Evolutionary conservation across 1,140 invertebrate genomes (phyloP), one percentile per base, ranked within the genome.

Genomic region (Forficula auricularia): DNA sequence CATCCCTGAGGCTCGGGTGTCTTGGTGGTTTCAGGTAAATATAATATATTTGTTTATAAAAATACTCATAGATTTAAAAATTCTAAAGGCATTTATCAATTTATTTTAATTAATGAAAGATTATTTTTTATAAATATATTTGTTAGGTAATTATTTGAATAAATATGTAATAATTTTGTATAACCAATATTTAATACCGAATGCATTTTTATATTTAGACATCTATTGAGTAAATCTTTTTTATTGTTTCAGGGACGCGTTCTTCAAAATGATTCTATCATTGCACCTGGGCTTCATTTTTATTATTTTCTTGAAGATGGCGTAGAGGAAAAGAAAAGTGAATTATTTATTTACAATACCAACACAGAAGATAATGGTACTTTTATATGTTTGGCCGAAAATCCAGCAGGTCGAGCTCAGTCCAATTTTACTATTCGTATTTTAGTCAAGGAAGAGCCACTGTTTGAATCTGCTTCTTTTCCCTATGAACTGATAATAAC

Each of bases 381-480:
- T 3, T 88, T 82, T 53, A 70, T 75, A 0, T 89, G 84, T 54
- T 61, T 77, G 1, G 84, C 83, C 0, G 79, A 83, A 51, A 89
- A 90, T 53, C 71, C 75, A 3, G 85, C 83, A 0, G 85, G 85
- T 12, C 71, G 64, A 40, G 66, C 73, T 0, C 70, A 72, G 42
- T 73, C 77, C 2, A 87, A 87, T 53, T 81, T 82, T 43, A 83
- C 82, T 0, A 67, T 89, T 19, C 64, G 72, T 43, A 71, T 83
- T 14, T 66, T 81, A 18, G 66, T 79, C 16, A 78, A 78, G 56
- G 74, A 78, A 52, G 76, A 78, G 42, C 71, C 74, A 4, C 65
- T 75, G 13, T 66, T 75, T 3, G 69, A 73, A 27, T 67, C 73
- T 35, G 70, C 75, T 2, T 68, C 68, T 8, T 69, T 77, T 54